Base-by-base conservation (phyloP, 1,140 invertebrate genomes). In the Ladona fulva region DNA sequence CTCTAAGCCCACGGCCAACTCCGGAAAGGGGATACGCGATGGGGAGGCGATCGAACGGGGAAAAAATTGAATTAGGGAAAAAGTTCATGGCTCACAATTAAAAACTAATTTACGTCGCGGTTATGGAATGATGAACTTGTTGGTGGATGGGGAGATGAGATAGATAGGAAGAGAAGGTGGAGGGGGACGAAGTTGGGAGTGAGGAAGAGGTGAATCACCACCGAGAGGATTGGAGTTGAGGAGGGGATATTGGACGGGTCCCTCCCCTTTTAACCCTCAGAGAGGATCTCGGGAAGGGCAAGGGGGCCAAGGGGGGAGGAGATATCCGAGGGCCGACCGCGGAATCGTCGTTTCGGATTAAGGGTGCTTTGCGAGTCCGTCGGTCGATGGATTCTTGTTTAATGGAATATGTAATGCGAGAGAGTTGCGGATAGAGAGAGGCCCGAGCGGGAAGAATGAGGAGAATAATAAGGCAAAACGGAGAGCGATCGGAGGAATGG, bases 301-400 rank as follows among this genome's bases (percentile, higher is more conserved):
- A 75, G 77, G 77, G 74, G 74, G 25, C 10, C 8, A 8, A 11
- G n/a, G 22, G 24, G 24, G 22, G 24, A 74, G 24, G n/a, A 24
- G 74, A n/a, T 74, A 74, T 74, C n/a, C n/a, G 24, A 24, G n/a
- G n/a, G n/a, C 11, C 77, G n/a, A 22, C 44, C 42, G 42, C 37
- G 29, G 24, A 74, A 24, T 24, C 7, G 24, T 73, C 74, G 42
- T 77, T n/a, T 8, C 79, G 84, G 84, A 85, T 85, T 85, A 85
- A 82, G 83, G 52, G 81, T 82, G 83, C 83, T 84, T 84, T 84
- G 81, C 81, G 81, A 83, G 52, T 84, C 83, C 82, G 84, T 80
- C 84, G 84, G 84, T 25, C 85, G 86, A 87, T 87, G 86, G 86
- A 87, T 86, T 86, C 86, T 86, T 86, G 86, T 86, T 86, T 87